phyloP scores from a whole-genome alignment of 2,888 invertebrate genomes.

The Eupelmus urozonus region DNA sequence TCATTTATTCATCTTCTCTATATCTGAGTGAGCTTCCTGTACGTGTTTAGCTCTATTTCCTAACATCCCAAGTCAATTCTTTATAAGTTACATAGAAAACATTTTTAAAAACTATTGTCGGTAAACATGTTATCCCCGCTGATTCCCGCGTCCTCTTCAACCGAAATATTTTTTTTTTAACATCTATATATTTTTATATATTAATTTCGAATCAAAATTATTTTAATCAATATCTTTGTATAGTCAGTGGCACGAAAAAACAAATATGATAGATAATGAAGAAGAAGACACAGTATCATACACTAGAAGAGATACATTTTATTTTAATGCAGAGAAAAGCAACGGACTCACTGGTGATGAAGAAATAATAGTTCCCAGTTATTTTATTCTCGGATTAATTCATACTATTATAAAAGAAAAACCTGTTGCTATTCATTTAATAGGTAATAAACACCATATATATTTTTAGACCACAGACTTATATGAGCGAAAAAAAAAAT shows the following conservation, averaged over 20 bases:
- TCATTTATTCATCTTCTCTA: too few relatives aligned
- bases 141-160: too few relatives aligned
- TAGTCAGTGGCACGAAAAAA: constrained; percentile 79
- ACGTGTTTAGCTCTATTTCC: too few relatives aligned
- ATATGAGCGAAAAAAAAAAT: neutral
- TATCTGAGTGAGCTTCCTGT: too few relatives aligned
- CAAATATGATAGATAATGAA: constrained; percentile 84
- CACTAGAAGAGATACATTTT: constrained; percentile 83
- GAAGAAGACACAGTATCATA: constrained; percentile 86
- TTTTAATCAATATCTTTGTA: neutral
- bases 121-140: too few relatives aligned
- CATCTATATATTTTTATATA: too few relatives aligned
- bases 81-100: too few relatives aligned
- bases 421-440: constrained; percentile 83
- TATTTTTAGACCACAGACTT: too few relatives aligned
- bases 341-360: constrained; percentile 86
- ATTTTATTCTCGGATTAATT: constrained; percentile 82
- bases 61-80: too few relatives aligned
- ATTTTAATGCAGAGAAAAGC: constrained; percentile 81
- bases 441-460: constrained; percentile 73
- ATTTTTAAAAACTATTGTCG: too few relatives aligned
- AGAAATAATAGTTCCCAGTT: constrained; percentile 83
- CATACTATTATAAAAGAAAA: constrained; percentile 79
- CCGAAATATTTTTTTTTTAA: too few relatives aligned
- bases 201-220: neutral